Evolutionary conservation across 2,113 vertebrate species (phyloP).

Genomic region (Rhegmatorhina hoffmannsi): DNA sequence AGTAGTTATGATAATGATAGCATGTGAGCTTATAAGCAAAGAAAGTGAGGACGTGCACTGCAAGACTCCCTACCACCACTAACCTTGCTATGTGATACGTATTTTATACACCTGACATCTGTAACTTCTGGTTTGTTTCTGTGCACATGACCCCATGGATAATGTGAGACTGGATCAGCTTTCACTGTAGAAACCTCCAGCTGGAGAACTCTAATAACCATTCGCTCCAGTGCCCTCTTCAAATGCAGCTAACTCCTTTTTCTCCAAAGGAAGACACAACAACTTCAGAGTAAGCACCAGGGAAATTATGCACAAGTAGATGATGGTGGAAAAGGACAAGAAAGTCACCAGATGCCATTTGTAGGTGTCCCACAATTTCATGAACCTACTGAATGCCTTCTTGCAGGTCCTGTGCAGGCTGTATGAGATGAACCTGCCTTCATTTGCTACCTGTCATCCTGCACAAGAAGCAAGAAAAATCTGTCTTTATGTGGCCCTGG

Average conservation of each 20-base stretch:
- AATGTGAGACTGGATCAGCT: not conserved
- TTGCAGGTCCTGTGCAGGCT: not conserved
- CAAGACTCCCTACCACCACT: not conserved
- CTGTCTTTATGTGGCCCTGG: not conserved
- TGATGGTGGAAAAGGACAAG: not conserved
- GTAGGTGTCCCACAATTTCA: not conserved
- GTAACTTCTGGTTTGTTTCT: not conserved
- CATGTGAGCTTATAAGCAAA: accelerated
- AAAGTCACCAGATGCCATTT: not conserved
- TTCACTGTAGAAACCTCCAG: not conserved
- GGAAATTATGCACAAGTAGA: not conserved
- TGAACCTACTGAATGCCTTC: accelerated
- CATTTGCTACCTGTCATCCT: not conserved
- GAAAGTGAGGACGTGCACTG: accelerated
- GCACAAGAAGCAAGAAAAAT: not conserved
- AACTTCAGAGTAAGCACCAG: not conserved
- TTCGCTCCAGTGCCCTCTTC: not conserved
- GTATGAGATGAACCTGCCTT: not conserved
- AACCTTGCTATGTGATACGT: not conserved
- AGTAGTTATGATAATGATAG: not conserved
- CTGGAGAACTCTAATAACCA: accelerated
- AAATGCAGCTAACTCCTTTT: not conserved
- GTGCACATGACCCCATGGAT: not conserved
- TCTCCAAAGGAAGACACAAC: not conserved
- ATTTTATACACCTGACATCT: not conserved